phyloP scores from a whole-genome alignment of 2,113 vertebrate genomes.

The Albula goreensis region DNA sequence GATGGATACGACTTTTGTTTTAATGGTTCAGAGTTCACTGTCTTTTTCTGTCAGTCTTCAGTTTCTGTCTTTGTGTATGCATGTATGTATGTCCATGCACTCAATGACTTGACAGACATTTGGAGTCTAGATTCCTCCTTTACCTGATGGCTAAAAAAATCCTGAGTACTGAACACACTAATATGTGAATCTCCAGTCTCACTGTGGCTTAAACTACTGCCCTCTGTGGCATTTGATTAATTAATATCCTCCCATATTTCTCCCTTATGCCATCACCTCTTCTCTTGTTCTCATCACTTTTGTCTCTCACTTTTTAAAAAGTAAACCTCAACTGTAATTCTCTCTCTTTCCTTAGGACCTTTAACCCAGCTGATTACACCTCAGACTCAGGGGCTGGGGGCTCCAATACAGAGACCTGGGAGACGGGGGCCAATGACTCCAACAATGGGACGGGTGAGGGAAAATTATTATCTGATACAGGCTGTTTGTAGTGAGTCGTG shows the following conservation, averaged over 20 bases:
- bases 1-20: not conserved
- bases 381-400: conserved; percentile 72
- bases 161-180: conserved; percentile 32
- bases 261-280: not conserved
- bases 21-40: too few relatives aligned
- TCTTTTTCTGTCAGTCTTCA: too few relatives aligned
- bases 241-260: not conserved
- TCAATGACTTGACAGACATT: too few relatives aligned
- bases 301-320: not conserved
- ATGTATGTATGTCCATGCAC: too few relatives aligned
- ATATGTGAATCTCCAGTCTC: conserved; percentile 5
- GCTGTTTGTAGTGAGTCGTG: too few relatives aligned
- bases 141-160: too few relatives aligned
- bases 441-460: conserved; percentile 69
- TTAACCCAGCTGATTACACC: conserved; percentile 89
- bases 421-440: conserved; percentile 58
- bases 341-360: conserved; percentile 73
- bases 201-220: too few relatives aligned
- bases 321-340: too few relatives aligned
- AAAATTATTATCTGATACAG: too few relatives aligned
- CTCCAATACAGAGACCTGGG: conserved; percentile 65
- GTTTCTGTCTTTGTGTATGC: not conserved
- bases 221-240: conserved; percentile 24
- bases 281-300: not conserved
- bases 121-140: too few relatives aligned